Conservation (phyloP, 1,140 invertebrate species). For the Drosophila tani region DNA sequence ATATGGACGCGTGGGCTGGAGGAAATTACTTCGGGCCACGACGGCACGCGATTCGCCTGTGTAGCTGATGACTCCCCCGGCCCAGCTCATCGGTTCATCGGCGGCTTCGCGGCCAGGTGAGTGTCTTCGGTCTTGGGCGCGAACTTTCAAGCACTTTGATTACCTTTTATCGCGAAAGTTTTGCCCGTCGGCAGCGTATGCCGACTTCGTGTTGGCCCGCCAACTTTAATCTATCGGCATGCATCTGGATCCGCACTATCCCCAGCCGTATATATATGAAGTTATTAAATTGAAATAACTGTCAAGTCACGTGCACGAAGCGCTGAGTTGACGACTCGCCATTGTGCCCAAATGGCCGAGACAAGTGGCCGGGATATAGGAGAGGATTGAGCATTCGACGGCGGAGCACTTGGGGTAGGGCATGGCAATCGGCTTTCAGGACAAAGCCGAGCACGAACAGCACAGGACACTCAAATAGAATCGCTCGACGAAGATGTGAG, state of each 20-base stretch:
- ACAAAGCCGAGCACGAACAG: conserved; percentile 6
- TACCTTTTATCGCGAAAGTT: conserved; percentile 70
- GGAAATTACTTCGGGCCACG: conserved; percentile 44
- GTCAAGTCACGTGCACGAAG: conserved; percentile 53
- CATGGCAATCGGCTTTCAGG: conserved; percentile 18
- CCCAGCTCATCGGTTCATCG: conserved; percentile 42
- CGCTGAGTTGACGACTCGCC: conserved; percentile 37
- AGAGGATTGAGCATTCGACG: conserved; percentile 16
- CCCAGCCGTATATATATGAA: conserved; percentile 45
- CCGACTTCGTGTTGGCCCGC: conserved; percentile 52
- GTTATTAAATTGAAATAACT: conserved; percentile 72
- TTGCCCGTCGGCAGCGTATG: conserved; percentile 56
- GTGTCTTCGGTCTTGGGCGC: conserved; percentile 33
- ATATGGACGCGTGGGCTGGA: conserved; percentile 48
- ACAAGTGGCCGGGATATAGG: conserved; percentile 27
- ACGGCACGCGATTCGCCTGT: conserved; percentile 62
- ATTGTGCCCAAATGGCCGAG: conserved; percentile 38
- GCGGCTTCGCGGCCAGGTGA: conserved; percentile 39
- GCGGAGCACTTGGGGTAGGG: conserved; percentile 14
- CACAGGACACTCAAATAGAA: not conserved
- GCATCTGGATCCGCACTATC: conserved; percentile 14
- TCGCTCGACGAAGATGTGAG: no score
- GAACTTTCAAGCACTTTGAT: conserved; percentile 78
- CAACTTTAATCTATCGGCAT: conserved; percentile 27
- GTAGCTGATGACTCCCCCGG: conserved; percentile 63